These are phyloP conservation scores for Tanypteryx hageni DNA, from an alignment of 2,888 invertebrate genomes.

Conservation along the genomic window DNA sequence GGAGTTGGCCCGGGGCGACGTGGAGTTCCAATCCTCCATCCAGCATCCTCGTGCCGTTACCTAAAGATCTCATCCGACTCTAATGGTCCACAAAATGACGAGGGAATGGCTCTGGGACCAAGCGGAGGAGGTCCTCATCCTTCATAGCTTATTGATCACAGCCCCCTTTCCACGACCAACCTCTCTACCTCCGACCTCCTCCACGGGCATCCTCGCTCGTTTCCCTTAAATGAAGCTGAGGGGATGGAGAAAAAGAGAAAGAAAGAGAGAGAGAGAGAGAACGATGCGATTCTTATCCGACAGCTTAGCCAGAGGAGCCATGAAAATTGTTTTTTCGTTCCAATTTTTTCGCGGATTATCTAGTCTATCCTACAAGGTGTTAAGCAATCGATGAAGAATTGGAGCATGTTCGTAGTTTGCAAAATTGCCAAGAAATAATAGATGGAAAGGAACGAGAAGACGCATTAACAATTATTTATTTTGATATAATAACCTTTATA, in stretches of 20 bases:
- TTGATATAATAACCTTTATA: too few relatives aligned
- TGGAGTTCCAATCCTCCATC: slow-evolving; percentile 11
- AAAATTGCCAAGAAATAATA: too few relatives aligned
- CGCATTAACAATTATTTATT: too few relatives aligned
- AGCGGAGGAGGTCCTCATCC: slow-evolving; percentile 1
- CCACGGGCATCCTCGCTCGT: not conserved
- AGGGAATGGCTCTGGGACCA: not conserved
- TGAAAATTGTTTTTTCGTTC: too few relatives aligned
- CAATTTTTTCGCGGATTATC: too few relatives aligned
- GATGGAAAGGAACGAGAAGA: too few relatives aligned
- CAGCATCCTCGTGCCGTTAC: not conserved
- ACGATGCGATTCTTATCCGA: too few relatives aligned
- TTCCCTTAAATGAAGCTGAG: not conserved
- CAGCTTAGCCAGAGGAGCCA: too few relatives aligned
- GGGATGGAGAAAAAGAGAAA: not conserved
- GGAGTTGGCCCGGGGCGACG: not conserved
- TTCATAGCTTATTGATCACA: slow-evolving; percentile 18
- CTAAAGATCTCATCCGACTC: slow-evolving; percentile 7
- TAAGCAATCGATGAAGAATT: too few relatives aligned
- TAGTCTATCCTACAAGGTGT: too few relatives aligned
- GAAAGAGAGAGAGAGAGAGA: too few relatives aligned
- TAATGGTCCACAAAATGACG: slow-evolving; percentile 52
- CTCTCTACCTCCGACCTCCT: not conserved
- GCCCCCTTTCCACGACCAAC: not conserved
- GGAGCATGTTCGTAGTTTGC: too few relatives aligned